A percentile compares a stretch with the other conserved stretches of the same genome.
Conservation (phyloP, 1,140 invertebrate species). For the Drosophila asahinai region DNA sequence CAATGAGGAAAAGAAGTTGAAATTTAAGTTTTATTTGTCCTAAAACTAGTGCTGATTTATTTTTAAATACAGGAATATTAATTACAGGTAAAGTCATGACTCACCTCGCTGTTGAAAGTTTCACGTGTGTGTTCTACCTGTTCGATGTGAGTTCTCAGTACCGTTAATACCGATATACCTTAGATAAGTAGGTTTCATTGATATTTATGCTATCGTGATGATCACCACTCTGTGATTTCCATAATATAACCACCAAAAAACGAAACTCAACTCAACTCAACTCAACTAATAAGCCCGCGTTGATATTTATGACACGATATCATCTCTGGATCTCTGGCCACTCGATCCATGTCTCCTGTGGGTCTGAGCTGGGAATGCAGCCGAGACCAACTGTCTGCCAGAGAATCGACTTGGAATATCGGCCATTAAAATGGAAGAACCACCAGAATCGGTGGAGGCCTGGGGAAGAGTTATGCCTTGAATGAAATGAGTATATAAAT, state of each 20-base stretch:
- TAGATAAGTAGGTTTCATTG: slow-evolving; percentile 12
- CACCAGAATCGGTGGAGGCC: slow-evolving; percentile 15
- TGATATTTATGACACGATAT: slow-evolving; percentile 82
- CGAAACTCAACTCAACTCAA: slow-evolving; percentile 26
- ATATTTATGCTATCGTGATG: slow-evolving; percentile 31
- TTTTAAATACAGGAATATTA: too few species aligned
- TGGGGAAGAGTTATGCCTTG: slow-evolving; percentile 67
- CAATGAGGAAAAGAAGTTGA: neutral
- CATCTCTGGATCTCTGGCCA: slow-evolving; percentile 73
- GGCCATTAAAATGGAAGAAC: slow-evolving; percentile 58
- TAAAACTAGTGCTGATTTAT: neutral
- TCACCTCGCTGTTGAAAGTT: slow-evolving; percentile 1
- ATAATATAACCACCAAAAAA: slow-evolving; percentile 32
- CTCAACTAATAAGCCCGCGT: slow-evolving; percentile 59
- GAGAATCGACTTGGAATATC: slow-evolving; percentile 38
- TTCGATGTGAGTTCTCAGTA: slow-evolving; percentile 15
- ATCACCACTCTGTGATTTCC: slow-evolving; percentile 36
- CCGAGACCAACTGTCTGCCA: slow-evolving; percentile 77
- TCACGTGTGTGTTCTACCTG: slow-evolving; percentile 40
- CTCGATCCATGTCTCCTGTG: slow-evolving; percentile 52
- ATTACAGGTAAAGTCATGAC: slow-evolving; percentile 4
- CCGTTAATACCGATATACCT: slow-evolving; percentile 41
- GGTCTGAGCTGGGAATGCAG: slow-evolving; percentile 42
- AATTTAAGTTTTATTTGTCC: neutral
- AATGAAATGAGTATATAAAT: slow-evolving; percentile 80